These are phyloP conservation scores for Cheiracanthium punctorium DNA, from an alignment of 2,888 invertebrate species.

Conservation along the genomic window DNA sequence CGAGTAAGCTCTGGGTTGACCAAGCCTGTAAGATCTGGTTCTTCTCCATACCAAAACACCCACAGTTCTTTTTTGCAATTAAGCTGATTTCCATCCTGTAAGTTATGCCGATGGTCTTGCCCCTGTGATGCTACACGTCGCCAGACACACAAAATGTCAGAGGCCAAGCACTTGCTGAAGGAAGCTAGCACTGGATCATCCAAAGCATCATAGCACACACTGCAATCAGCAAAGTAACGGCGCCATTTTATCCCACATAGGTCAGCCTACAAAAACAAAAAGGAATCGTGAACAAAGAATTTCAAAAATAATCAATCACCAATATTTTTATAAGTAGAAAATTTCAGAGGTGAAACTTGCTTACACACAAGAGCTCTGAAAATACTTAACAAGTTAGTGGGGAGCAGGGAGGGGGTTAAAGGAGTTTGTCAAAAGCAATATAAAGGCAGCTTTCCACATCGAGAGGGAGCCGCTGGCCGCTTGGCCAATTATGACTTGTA, in stretches of 20 bases:
- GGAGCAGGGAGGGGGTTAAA: too few relatives aligned
- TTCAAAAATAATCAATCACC: too few relatives aligned
- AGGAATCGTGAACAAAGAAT: background rate
- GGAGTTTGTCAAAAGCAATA: too few relatives aligned
- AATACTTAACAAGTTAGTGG: too few relatives aligned
- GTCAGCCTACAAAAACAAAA: constrained; percentile 85
- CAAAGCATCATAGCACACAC: constrained; percentile 79
- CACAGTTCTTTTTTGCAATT: constrained; percentile 89
- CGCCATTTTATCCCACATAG: constrained; percentile 99
- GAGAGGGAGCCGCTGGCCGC: too few relatives aligned
- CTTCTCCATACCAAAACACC: constrained; percentile 99
- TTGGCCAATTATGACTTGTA: too few relatives aligned
- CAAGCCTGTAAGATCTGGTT: constrained; percentile 90
- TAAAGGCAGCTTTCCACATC: too few relatives aligned
- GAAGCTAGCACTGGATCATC: constrained; percentile 93
- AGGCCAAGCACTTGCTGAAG: constrained; percentile 89
- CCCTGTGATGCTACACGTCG: constrained; percentile 84
- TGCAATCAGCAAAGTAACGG: constrained; percentile 90
- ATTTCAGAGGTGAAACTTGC: too few relatives aligned
- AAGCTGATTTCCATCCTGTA: constrained; percentile 63
- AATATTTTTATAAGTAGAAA: too few relatives aligned
- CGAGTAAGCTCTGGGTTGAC: constrained; percentile 91
- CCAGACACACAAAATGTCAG: constrained; percentile 99
- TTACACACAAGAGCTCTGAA: too few relatives aligned
- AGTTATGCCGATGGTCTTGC: constrained; percentile 84